Percentiles rank a stretch among this genome's conserved stretches.
Evolutionary conservation across 2,113 vertebrate genomes (phyloP).

Genomic region (Elephantulus edwardii): DNA sequence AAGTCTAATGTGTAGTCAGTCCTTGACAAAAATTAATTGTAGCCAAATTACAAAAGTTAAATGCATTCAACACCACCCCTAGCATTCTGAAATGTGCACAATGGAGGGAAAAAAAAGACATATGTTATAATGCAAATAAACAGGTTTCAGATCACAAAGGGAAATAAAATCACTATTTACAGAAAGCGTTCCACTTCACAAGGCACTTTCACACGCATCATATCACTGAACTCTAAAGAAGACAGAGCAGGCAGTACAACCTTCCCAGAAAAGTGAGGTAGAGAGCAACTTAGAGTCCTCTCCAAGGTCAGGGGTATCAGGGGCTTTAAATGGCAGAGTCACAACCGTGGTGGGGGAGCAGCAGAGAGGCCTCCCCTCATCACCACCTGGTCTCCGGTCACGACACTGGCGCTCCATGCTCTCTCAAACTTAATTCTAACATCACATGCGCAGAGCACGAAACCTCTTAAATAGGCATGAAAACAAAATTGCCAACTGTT

Average conservation of each 20-base stretch:
- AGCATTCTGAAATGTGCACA: not conserved
- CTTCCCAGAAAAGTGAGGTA: not conserved
- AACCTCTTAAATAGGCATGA: too few species aligned
- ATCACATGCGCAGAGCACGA: too few species aligned
- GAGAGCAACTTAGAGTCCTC: not conserved
- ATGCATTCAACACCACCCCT: not conserved
- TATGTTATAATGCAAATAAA: not conserved
- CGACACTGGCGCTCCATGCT: not conserved
- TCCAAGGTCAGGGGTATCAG: constrained; percentile 58
- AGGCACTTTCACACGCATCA: not conserved
- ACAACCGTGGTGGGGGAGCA: not conserved
- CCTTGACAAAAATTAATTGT: not conserved
- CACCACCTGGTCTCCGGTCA: not conserved
- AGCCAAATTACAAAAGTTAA: constrained; percentile 7
- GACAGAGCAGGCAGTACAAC: not conserved
- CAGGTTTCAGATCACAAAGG: not conserved
- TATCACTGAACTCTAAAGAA: not conserved
- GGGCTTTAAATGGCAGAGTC: not conserved
- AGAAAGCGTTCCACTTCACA: not conserved
- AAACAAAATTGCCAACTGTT: not conserved
- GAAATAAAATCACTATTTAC: not conserved
- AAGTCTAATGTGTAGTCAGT: not conserved
- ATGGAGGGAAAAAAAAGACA: not conserved
- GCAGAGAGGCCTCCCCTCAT: not conserved
- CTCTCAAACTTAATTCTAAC: constrained; percentile 10